phyloP scores from a whole-genome alignment of 1,140 invertebrate species.

The Diprion similis region DNA sequence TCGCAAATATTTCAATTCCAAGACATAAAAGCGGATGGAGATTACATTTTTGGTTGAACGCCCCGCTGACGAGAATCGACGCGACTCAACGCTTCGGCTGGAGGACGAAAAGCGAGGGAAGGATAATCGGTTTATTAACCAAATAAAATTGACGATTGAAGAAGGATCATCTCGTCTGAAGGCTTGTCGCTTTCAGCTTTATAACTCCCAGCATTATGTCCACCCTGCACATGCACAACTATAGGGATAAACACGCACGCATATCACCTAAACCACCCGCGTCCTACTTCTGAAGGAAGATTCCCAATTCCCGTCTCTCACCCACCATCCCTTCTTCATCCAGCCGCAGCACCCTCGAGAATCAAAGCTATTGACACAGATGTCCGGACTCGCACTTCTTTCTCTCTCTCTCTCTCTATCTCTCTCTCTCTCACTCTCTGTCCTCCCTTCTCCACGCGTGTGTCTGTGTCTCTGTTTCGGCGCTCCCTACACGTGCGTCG shows the following conservation, averaged over 20 bases:
- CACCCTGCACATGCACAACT: not conserved
- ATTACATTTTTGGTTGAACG: slow-evolving; percentile 63
- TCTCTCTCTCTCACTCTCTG: not conserved
- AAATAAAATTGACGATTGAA: slow-evolving; percentile 60
- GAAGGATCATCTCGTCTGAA: slow-evolving; percentile 48
- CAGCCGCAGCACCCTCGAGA: slow-evolving; percentile 14
- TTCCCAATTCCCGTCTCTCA: slow-evolving; percentile 27
- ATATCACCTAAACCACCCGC: not conserved
- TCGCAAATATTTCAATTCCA: slow-evolving; percentile 61
- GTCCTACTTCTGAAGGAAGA: not conserved
- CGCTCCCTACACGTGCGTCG: not conserved
- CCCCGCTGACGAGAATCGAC: slow-evolving; percentile 25
- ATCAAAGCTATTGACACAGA: slow-evolving; percentile 30
- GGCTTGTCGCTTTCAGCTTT: slow-evolving; percentile 10
- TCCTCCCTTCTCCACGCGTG: not conserved
- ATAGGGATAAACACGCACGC: not conserved
- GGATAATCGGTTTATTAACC: slow-evolving; percentile 63
- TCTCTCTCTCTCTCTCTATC: slow-evolving; percentile 18
- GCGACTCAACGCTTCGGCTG: not conserved
- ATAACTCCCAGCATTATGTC: not conserved
- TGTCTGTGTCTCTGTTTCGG: not conserved
- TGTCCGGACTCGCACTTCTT: slow-evolving; percentile 19
- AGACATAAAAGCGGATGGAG: slow-evolving; percentile 60
- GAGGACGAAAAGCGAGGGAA: slow-evolving; percentile 24
- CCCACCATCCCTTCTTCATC: slow-evolving; percentile 25